Evolutionary conservation across 30 jellyfish, hydroid and myxozoan genomes (phyloP).

Genomic region (Chrysaora quinquecirrha): DNA sequence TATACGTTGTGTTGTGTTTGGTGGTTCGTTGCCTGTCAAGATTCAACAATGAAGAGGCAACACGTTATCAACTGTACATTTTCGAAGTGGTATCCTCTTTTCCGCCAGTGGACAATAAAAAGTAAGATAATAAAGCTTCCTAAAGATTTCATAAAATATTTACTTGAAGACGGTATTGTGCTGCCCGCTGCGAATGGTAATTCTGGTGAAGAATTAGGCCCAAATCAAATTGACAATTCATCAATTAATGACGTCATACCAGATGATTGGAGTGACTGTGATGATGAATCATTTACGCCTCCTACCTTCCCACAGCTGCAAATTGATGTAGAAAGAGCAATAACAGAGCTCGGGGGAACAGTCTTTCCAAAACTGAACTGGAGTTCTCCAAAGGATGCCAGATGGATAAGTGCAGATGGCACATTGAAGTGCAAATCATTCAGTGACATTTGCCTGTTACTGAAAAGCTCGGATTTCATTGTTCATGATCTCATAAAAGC

Average conservation of each 20-base stretch:
- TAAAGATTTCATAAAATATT: conserved; percentile 64
- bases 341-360: conserved; percentile 71
- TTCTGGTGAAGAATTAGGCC: background rate
- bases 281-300: conserved; percentile 17
- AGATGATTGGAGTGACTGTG: conserved; percentile 69
- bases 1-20: too few species aligned
- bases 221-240: background rate
- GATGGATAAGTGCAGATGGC: conserved; percentile 83
- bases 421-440: conserved; percentile 75
- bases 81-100: conserved; percentile 76
- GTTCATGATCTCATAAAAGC: conserved; percentile 82
- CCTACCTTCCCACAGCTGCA: conserved; percentile 76
- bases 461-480: conserved; percentile 91
- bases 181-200: conserved; percentile 53
- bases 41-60: conserved; percentile 65
- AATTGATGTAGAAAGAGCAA: conserved; percentile 53
- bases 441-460: conserved; percentile 83
- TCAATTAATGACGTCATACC: conserved; percentile 25
- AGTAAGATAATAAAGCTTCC: conserved; percentile 73
- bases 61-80: conserved; percentile 73
- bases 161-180: conserved; percentile 83
- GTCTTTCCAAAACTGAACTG: conserved; percentile 94
- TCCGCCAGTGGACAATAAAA: conserved; percentile 57
- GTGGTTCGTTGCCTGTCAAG: too few species aligned
- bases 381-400: conserved; percentile 95